Evolutionary conservation across 2,797 vertebrate species (phyloP).

Genomic region (Anguilla anguilla): DNA sequence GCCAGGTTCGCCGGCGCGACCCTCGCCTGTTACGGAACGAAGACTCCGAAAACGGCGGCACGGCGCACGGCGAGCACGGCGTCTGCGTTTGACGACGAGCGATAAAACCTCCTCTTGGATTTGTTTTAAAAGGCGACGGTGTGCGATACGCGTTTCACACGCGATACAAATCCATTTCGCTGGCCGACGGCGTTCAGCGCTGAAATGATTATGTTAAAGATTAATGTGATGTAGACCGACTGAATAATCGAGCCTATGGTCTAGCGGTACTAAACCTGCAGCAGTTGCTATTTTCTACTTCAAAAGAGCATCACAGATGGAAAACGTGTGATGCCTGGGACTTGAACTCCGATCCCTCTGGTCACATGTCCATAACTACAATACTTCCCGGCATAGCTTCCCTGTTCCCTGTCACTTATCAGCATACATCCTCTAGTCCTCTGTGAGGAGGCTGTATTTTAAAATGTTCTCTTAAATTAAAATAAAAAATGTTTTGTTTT

Average conservation of each 20-base stretch:
- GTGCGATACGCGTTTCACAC: not conserved
- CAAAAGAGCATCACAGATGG: not conserved
- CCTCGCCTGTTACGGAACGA: not conserved
- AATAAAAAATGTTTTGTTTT: too few species aligned
- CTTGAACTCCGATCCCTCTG: not conserved
- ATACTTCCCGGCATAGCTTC: not conserved
- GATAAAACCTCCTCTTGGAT: not conserved
- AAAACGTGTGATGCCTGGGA: not conserved
- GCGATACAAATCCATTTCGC: not conserved
- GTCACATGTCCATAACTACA: conserved; percentile 3
- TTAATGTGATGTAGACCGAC: not conserved
- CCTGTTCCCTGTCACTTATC: not conserved
- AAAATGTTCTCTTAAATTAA: not conserved
- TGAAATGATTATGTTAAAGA: not conserved
- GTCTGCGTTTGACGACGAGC: not conserved
- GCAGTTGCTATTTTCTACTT: not conserved
- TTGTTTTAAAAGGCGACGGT: not conserved
- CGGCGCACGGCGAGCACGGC: too few species aligned
- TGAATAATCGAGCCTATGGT: not conserved
- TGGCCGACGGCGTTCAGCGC: not conserved
- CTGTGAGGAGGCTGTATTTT: not conserved
- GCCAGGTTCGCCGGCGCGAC: not conserved
- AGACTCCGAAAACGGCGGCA: not conserved
- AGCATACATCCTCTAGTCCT: too few species aligned
- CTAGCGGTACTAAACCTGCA: not conserved